Percentiles rank a stretch among this genome's conserved stretches.
Evolutionary conservation across 2,113 vertebrate genomes (phyloP).

Genomic region (Cromileptes altivelis): DNA sequence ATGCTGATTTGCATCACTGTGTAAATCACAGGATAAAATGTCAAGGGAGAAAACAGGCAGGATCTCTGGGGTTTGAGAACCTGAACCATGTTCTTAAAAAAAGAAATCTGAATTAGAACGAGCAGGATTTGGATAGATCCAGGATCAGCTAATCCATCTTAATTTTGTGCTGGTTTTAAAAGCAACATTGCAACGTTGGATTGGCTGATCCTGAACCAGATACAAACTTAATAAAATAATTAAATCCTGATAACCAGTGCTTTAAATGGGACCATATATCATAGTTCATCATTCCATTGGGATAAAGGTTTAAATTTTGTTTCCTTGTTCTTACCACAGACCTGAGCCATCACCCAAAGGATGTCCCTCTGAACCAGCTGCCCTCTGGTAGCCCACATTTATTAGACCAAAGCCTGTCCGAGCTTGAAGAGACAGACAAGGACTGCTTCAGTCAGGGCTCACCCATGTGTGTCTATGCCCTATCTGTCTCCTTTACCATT

Average conservation of each 20-base stretch:
- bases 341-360: constrained; percentile 84
- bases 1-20: not conserved
- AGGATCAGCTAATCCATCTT: too few species aligned
- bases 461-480: constrained; percentile 82
- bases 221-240: too few species aligned
- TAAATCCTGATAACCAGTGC: too few species aligned
- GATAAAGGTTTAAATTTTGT: not conserved
- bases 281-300: too few species aligned
- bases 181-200: too few species aligned
- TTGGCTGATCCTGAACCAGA: too few species aligned
- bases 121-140: too few species aligned
- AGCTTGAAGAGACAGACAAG: constrained; percentile 84
- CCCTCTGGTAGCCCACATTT: constrained; percentile 85
- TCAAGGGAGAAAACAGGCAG: not conserved
- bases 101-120: too few species aligned
- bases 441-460: constrained; percentile 80
- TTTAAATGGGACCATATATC: too few species aligned
- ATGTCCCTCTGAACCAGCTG: constrained; percentile 85
- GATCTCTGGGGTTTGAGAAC: not conserved
- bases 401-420: constrained; percentile 83
- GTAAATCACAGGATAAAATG: not conserved
- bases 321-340: constrained; percentile 82
- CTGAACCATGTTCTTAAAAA: too few species aligned
- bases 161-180: too few species aligned
- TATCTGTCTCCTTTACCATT: constrained; percentile 84